Percentiles rank a stretch among this genome's conserved stretches.
phyloP scores from a whole-genome alignment of 2,888 invertebrate genomes.

The Griposia aprilina region DNA sequence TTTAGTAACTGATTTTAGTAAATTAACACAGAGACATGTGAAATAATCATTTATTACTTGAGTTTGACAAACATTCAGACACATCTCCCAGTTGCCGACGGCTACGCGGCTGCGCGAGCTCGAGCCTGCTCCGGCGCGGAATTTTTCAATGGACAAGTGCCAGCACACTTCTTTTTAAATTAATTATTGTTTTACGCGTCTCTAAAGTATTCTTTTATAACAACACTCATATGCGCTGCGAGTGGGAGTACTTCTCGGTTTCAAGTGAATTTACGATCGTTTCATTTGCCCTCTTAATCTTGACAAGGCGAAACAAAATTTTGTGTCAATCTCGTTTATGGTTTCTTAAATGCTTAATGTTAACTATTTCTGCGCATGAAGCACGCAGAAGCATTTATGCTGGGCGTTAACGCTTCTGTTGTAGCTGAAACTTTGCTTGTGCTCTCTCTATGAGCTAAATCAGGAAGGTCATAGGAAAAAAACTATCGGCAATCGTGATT shows the following conservation, averaged over 20 bases:
- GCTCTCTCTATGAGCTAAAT: slow-evolving; percentile 47
- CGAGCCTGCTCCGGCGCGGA: slow-evolving; percentile 69
- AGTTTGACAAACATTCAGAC: slow-evolving; percentile 61
- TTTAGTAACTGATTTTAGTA: slow-evolving; percentile 61
- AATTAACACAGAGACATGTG: slow-evolving; percentile 60
- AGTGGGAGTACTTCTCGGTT: slow-evolving; percentile 81
- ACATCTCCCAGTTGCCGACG: slow-evolving; percentile 33
- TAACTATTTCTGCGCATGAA: slow-evolving; percentile 37
- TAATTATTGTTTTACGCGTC: slow-evolving; percentile 89
- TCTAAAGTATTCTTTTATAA: slow-evolving; percentile 88
- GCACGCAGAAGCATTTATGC: background rate
- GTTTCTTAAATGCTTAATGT: slow-evolving; percentile 74
- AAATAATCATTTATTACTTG: slow-evolving; percentile 63
- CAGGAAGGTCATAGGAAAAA: slow-evolving; percentile 51
- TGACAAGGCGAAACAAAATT: slow-evolving; percentile 80
- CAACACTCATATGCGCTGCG: slow-evolving; percentile 79
- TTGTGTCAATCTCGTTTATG: slow-evolving; percentile 79
- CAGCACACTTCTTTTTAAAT: slow-evolving; percentile 87
- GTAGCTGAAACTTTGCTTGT: background rate
- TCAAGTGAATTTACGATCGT: slow-evolving; percentile 83
- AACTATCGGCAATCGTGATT: slow-evolving; percentile 45
- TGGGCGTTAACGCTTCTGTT: slow-evolving; percentile 4
- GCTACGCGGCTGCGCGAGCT: slow-evolving; percentile 5
- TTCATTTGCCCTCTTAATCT: slow-evolving; percentile 87
- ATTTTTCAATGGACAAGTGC: slow-evolving; percentile 85